Percentiles rank a stretch among this genome's conserved stretches.
Conservation (phyloP, 2,888 invertebrate species). For the Zootermopsis nevadensis region DNA sequence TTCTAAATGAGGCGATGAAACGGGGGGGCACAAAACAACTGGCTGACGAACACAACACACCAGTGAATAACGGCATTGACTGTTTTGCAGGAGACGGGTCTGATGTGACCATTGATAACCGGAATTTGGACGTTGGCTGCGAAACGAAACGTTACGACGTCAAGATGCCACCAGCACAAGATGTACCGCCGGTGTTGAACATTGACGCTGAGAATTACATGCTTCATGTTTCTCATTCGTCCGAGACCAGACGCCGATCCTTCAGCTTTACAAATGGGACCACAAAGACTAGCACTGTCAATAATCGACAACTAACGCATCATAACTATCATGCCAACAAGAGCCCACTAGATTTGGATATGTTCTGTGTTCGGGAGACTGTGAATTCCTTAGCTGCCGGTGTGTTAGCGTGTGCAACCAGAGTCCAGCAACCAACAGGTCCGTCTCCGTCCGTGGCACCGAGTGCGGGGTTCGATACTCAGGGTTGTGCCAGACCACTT, state of each 20-base stretch:
- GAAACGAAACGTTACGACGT: slow-evolving; percentile 52
- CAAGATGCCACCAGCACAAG: slow-evolving; percentile 54
- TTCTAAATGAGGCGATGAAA: slow-evolving; percentile 44
- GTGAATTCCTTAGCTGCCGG: slow-evolving; percentile 58
- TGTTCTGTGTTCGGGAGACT: slow-evolving; percentile 61
- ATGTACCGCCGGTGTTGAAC: slow-evolving; percentile 59
- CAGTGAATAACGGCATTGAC: slow-evolving; percentile 49
- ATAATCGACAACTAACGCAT: background rate
- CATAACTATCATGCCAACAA: slow-evolving; percentile 45
- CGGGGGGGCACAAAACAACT: slow-evolving; percentile 45
- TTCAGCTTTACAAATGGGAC: slow-evolving; percentile 56
- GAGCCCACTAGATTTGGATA: slow-evolving; percentile 59
- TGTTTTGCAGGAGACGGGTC: slow-evolving; percentile 52
- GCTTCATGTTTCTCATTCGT: slow-evolving; percentile 60
- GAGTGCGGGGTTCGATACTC: slow-evolving; percentile 17
- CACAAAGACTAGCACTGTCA: slow-evolving; percentile 43
- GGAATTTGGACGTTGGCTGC: slow-evolving; percentile 52
- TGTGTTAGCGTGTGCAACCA: slow-evolving; percentile 45
- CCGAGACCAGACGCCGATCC: slow-evolving; percentile 54
- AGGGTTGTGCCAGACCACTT: slow-evolving; percentile 63
- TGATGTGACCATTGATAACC: slow-evolving; percentile 52
- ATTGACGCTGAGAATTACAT: slow-evolving; percentile 68
- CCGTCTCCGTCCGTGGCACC: slow-evolving; percentile 32
- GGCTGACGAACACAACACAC: slow-evolving; percentile 50
- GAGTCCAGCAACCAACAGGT: background rate